Base-by-base conservation (phyloP, 1,140 invertebrate genomes). In the Cydia splendana region DNA sequence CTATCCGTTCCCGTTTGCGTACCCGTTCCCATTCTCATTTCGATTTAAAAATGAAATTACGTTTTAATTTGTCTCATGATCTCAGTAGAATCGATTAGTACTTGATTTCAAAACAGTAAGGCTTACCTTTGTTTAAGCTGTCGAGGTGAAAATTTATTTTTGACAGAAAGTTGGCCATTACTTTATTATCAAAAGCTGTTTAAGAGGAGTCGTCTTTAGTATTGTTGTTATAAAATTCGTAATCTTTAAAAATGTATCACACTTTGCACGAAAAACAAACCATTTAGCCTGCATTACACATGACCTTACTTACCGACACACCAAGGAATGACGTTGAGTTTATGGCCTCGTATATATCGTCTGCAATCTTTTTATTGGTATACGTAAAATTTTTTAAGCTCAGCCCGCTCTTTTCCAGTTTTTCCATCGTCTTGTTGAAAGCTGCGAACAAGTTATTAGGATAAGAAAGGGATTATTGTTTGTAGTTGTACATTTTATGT, bases 361-460 rank as follows among this genome's bases (percentile, higher is more conserved):
- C 96, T 1, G 97, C 98, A 65, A 99, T 99, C 85, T 98, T 96
- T 86, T 97, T 98, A 91, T 99, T 98, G 7, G 96, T 98, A 91
- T 99, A 99, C n/a, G 98, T 98, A 91, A 99, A 99, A 90, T 99
- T 97, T 84, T 99, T 98, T 76, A 99, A 93, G 75, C 96, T 97
- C 77, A 94, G 90, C 4, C 97, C 97, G 73, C 95, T 95, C 82
- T 96, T 96, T 78, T 95, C 95, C 28, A 99, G 93, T 74, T 96
- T 95, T 80, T 97, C 96, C 96, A 98, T 98, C 4, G 98, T 98
- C 91, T 98, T 98, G 92, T 99, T 99, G 80, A 99, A 97, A 15
- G 99, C 99, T 97, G 82, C 4, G 93, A 93, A 62, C 13, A 42
- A 78, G 9, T 34, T n/a, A 15, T 38, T n/a, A 30, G 24, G 18